A percentile compares a stretch with the other conserved stretches of the same genome.
Conservation (phyloP, 2,888 invertebrate genomes). For the Eucera pruinosa region DNA sequence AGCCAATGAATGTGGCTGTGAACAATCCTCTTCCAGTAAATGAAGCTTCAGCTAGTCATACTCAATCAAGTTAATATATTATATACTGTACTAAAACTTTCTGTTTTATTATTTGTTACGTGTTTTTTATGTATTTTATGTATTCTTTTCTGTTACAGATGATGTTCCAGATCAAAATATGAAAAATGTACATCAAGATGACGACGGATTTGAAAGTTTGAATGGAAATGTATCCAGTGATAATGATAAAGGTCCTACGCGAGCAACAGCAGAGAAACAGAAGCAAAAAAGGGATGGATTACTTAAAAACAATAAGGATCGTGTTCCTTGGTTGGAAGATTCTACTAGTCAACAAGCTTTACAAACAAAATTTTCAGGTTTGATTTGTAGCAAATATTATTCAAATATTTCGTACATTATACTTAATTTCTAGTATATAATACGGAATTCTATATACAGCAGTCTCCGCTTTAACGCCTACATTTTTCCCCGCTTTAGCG, state of each 20-base stretch:
- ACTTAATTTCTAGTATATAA: background rate
- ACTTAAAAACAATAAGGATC: constrained; percentile 49
- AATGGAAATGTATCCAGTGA: constrained; percentile 92
- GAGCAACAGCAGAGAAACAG: constrained; percentile 24
- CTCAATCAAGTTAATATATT: constrained; percentile 54
- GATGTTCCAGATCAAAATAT: constrained; percentile 68
- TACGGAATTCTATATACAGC: background rate
- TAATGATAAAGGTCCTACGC: constrained; percentile 84
- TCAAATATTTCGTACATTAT: background rate
- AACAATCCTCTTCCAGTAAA: constrained; percentile 48
- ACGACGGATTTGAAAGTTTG: constrained; percentile 94
- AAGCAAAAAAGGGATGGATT: constrained; percentile 32
- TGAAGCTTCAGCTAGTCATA: constrained; percentile 57
- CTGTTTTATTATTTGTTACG: constrained; percentile 4
- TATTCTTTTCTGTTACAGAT: constrained; percentile 50
- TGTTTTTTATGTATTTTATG: constrained; percentile 25
- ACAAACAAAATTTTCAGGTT: constrained; percentile 65
- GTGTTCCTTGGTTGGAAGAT: constrained; percentile 40
- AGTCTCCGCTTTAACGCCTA: too few species aligned
- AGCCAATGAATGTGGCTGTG: constrained; percentile 46
- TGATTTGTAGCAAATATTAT: constrained; percentile 36
- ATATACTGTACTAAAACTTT: constrained; percentile 26
- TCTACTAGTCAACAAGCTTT: constrained; percentile 38
- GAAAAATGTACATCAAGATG: constrained; percentile 85
- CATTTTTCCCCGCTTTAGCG: too few species aligned